These are phyloP conservation scores for Lophochroa leadbeateri DNA, from an alignment of 2,113 vertebrate genomes.

Conservation along the genomic window DNA sequence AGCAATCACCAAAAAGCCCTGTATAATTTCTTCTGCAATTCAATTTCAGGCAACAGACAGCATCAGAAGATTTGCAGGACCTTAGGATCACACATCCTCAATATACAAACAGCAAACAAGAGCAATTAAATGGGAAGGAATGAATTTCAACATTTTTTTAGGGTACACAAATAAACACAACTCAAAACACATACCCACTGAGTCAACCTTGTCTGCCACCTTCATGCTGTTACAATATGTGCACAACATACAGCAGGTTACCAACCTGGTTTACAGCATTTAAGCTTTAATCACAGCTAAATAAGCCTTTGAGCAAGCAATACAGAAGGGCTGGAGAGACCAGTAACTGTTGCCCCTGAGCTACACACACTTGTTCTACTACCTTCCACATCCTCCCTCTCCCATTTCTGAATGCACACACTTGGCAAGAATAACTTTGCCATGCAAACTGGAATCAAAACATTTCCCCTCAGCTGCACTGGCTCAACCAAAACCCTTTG, in stretches of 20 bases:
- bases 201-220: not conserved
- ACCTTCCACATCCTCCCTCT: not conserved
- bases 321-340: not conserved
- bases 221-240: not conserved
- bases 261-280: not conserved
- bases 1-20: not conserved
- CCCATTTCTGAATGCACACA: fast-evolving
- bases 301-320: not conserved
- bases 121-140: not conserved
- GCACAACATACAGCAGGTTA: not conserved
- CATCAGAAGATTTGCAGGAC: not conserved
- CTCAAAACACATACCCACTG: not conserved
- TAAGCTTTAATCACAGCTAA: not conserved
- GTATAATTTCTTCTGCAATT: not conserved
- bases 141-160: not conserved
- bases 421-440: not conserved
- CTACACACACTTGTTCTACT: not conserved
- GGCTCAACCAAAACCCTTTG: not conserved
- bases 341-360: not conserved
- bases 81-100: not conserved
- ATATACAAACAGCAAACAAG: not conserved
- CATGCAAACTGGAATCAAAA: not conserved
- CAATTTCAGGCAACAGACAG: not conserved
- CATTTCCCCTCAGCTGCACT: too few relatives aligned
- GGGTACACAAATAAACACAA: not conserved